phyloP scores from a whole-genome alignment of 2,888 invertebrate species.

The Eristalinus aeneus region DNA sequence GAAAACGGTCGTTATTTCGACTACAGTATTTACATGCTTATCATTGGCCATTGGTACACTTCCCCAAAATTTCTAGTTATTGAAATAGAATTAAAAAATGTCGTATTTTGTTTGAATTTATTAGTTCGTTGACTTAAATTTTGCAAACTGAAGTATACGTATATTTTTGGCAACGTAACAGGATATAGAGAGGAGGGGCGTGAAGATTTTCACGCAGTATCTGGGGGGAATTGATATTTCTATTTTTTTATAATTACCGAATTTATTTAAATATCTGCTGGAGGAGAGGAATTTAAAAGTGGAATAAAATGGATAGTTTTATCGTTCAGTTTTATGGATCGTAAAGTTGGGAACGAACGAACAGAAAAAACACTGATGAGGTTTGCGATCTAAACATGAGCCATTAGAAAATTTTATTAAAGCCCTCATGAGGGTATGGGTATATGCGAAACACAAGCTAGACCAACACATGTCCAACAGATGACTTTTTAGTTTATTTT shows the following conservation, averaged over 20 bases:
- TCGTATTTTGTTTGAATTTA: not conserved
- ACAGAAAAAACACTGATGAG: not conserved
- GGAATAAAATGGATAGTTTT: not conserved
- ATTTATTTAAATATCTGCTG: constrained; percentile 34
- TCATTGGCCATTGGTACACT: constrained; percentile 9
- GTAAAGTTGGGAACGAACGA: constrained; percentile 4
- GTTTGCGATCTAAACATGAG: constrained; percentile 1
- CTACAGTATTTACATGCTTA: constrained; percentile 7
- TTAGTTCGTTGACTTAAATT: constrained; percentile 20
- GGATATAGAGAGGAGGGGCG: constrained; percentile 16
- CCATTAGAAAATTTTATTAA: not conserved
- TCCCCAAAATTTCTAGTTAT: constrained; percentile 9
- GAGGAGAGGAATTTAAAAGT: not conserved
- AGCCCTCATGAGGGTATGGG: not conserved
- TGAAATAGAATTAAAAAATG: constrained; percentile 9
- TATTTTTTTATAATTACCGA: not conserved
- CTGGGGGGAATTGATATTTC: not conserved
- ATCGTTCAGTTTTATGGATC: constrained; percentile 25
- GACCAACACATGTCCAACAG: not conserved
- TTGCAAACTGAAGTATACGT: constrained; percentile 1
- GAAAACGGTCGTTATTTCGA: not conserved
- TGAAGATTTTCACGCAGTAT: not conserved
- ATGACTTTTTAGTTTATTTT: not conserved
- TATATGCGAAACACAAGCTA: not conserved
- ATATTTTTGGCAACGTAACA: constrained; percentile 35